Percentiles rank a stretch among this genome's conserved stretches.
Conservation (phyloP, 2,797 vertebrate genomes). For the Eidolon dupreanum region DNA sequence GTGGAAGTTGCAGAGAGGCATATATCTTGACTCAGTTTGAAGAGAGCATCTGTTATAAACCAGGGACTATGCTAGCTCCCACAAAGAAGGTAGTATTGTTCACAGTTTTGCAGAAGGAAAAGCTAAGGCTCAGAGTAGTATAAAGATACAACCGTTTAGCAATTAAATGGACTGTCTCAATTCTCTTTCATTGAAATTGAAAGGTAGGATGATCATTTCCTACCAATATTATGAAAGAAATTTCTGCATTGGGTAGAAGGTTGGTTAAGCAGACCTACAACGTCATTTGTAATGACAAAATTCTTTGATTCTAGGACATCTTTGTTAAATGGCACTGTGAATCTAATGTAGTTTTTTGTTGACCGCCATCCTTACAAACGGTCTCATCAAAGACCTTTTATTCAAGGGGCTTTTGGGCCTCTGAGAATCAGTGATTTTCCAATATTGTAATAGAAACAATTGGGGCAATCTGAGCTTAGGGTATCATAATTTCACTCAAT, state of each 20-base stretch:
- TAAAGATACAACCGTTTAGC: background rate
- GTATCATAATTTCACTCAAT: background rate
- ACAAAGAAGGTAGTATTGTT: background rate
- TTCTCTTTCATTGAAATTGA: background rate
- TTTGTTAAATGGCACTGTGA: slow-evolving; percentile 10
- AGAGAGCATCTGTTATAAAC: background rate
- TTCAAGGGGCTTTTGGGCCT: slow-evolving; percentile 8
- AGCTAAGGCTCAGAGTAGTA: background rate
- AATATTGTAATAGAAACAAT: slow-evolving; percentile 21
- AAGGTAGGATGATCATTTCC: background rate
- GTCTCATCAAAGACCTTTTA: background rate
- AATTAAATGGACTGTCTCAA: background rate
- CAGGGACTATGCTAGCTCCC: background rate
- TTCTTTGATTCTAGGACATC: background rate
- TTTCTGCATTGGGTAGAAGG: background rate
- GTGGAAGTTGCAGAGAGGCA: background rate
- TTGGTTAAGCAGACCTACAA: background rate
- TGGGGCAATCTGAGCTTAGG: background rate
- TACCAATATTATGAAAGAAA: background rate
- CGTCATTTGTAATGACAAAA: slow-evolving; percentile 20
- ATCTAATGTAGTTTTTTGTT: background rate
- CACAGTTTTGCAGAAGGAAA: background rate
- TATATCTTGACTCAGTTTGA: background rate
- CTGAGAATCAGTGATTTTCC: slow-evolving; percentile 40
- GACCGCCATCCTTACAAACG: background rate